These are phyloP conservation scores for Premnoplex brunnescens DNA, from an alignment of 2,797 vertebrate genomes.

Conservation along the genomic window DNA sequence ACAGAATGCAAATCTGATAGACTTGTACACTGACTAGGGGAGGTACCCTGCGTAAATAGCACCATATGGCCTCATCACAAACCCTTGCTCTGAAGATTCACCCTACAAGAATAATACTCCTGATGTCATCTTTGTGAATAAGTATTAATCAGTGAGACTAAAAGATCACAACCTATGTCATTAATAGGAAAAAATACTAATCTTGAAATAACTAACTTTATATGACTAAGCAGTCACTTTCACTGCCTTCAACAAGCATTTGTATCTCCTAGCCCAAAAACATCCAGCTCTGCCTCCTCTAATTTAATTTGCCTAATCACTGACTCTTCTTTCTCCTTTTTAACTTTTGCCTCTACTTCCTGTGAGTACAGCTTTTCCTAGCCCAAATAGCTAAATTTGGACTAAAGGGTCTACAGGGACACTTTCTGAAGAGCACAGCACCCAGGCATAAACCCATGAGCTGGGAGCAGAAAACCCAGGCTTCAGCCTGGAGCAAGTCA, in stretches of 20 bases:
- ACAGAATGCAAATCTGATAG: not conserved
- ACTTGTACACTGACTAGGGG: fast-evolving
- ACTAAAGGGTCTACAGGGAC: not conserved
- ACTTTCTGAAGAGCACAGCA: not conserved
- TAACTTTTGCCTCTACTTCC: not conserved
- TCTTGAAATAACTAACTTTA: not conserved
- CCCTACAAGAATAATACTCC: not conserved
- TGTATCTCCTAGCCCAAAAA: not conserved
- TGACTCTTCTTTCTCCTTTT: not conserved
- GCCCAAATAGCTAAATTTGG: not conserved
- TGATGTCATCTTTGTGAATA: not conserved
- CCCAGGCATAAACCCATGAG: not conserved
- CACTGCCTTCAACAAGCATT: not conserved
- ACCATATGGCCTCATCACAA: not conserved
- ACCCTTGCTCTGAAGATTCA: not conserved
- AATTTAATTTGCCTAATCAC: not conserved
- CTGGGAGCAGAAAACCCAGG: not conserved
- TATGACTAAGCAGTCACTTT: not conserved
- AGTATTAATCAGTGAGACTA: not conserved
- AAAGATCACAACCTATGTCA: not conserved
- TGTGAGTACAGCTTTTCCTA: not conserved
- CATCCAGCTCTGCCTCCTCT: not conserved
- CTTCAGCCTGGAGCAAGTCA: not conserved
- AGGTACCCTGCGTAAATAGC: not conserved
- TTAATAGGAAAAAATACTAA: not conserved